These are phyloP conservation scores for Sphyrna mokarran DNA, from an alignment of 2,113 vertebrate species.

Conservation along the genomic window DNA sequence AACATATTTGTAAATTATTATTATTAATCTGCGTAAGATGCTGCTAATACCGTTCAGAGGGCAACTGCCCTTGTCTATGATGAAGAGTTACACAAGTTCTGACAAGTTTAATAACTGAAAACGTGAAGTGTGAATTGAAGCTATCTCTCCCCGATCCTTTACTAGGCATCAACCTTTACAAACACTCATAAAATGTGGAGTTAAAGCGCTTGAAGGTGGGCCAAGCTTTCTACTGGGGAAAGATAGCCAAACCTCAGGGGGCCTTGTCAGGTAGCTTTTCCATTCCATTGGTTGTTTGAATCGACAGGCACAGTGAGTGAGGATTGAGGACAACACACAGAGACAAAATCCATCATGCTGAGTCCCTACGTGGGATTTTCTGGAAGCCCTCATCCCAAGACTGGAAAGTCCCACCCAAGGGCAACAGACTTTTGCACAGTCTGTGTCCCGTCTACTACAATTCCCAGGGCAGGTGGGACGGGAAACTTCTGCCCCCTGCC, in stretches of 20 bases:
- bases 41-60: neutral
- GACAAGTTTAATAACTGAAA: neutral
- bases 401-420: too few relatives aligned
- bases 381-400: too few relatives aligned
- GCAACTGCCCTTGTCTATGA: neutral
- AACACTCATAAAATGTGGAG: neutral
- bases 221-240: neutral
- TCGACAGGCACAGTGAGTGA: neutral
- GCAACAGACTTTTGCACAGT: too few relatives aligned
- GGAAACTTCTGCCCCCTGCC: too few relatives aligned
- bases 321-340: neutral
- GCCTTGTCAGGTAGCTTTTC: neutral
- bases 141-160: neutral
- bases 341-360: neutral
- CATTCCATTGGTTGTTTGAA: neutral
- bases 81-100: neutral
- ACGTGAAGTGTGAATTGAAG: neutral
- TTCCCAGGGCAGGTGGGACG: too few relatives aligned
- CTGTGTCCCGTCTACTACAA: too few relatives aligned
- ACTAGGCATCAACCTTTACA: neutral
- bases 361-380: neutral
- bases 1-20: neutral
- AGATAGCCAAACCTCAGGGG: neutral
- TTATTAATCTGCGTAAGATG: neutral
- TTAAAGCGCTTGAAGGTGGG: neutral